Percentiles rank a stretch among this genome's conserved stretches.
phyloP scores from a whole-genome alignment of 2,888 invertebrate genomes.

The Argyresthia albistria region DNA sequence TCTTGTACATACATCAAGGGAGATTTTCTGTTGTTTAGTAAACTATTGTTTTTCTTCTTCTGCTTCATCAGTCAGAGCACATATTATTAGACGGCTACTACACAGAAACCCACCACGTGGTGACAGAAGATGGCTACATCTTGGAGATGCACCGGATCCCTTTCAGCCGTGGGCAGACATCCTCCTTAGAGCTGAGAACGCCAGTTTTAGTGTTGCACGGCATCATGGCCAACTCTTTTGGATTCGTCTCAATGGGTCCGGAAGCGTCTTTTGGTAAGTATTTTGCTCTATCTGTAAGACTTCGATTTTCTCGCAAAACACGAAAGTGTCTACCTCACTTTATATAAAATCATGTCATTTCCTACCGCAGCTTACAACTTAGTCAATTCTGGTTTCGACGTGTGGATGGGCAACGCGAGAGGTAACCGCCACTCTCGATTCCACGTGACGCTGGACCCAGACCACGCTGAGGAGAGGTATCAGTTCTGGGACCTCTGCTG shows the following conservation, averaged over 20 bases:
- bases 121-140: slow-evolving; percentile 38
- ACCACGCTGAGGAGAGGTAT: slow-evolving; percentile 19
- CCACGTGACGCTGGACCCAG: slow-evolving; percentile 56
- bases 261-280: slow-evolving; percentile 29
- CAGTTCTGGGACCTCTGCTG: slow-evolving; percentile 47
- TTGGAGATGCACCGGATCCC: slow-evolving; percentile 42
- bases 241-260: slow-evolving; percentile 11
- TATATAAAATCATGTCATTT: too few species aligned
- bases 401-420: slow-evolving; percentile 88
- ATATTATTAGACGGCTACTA: slow-evolving; percentile 17
- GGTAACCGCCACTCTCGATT: slow-evolving; percentile 80
- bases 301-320: not conserved
- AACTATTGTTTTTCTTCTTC: too few species aligned
- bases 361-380: slow-evolving; percentile 80
- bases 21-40: too few species aligned
- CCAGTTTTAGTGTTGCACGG: slow-evolving; percentile 44
- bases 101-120: slow-evolving; percentile 21
- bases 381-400: slow-evolving; percentile 78
- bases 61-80: too few species aligned
- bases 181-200: slow-evolving; percentile 13
- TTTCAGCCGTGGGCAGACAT: slow-evolving; percentile 10
- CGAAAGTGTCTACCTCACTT: too few species aligned
- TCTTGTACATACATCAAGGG: too few species aligned
- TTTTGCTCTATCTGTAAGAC: not conserved
- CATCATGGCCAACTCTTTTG: not conserved